Conservation (phyloP, 2,888 invertebrate species). For the Matsumyia berberina region DNA sequence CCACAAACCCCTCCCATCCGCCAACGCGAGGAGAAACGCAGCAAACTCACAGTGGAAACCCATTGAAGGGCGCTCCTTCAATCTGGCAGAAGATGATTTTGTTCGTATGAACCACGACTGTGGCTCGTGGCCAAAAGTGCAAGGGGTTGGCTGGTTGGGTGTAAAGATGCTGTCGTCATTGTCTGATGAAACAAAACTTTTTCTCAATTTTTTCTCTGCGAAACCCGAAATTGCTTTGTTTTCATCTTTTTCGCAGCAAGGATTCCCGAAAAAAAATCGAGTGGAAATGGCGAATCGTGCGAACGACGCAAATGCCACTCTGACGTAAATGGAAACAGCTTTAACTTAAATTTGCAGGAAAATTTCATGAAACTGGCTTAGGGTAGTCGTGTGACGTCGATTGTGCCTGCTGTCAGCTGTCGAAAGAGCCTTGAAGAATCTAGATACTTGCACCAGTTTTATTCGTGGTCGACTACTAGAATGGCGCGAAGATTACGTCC, state of each 20-base stretch:
- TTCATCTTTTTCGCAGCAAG: background rate
- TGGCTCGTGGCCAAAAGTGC: conserved; percentile 27
- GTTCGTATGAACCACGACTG: conserved; percentile 7
- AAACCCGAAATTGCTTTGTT: background rate
- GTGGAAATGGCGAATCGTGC: background rate
- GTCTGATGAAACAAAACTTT: background rate
- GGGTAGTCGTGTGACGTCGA: too few relatives aligned
- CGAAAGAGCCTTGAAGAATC: too few relatives aligned
- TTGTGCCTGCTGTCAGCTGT: too few relatives aligned
- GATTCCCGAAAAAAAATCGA: background rate
- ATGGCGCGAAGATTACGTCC: too few relatives aligned
- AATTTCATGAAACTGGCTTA: too few relatives aligned
- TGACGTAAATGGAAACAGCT: too few relatives aligned
- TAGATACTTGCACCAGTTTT: too few relatives aligned
- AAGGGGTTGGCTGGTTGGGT: background rate
- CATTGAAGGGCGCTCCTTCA: background rate
- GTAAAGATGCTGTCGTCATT: conserved; percentile 7
- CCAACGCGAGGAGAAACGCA: background rate
- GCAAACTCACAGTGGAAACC: conserved; percentile 35
- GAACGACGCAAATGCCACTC: background rate
- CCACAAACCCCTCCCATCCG: conserved; percentile 1
- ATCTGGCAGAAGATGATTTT: background rate
- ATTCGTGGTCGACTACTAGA: too few relatives aligned
- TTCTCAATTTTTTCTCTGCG: conserved; percentile 9
- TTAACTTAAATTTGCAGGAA: too few relatives aligned